Base-by-base conservation (phyloP, 92 coral and sea anemone species). In the Ricordea florida region DNA sequence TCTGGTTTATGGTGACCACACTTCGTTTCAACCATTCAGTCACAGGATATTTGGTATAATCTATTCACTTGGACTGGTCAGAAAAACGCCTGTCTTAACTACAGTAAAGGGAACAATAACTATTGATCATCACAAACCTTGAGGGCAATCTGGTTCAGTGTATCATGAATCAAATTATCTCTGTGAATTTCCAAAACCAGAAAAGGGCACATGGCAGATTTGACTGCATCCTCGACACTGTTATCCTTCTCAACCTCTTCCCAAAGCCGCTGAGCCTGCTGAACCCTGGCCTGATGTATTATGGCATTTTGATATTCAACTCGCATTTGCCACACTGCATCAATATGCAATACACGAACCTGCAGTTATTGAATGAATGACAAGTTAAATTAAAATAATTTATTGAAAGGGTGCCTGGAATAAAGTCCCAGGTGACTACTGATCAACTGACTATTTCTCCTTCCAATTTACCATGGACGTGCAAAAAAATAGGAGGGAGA, bases 241-340 rank as follows among this genome's bases (percentile, higher is more conserved):
- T 70, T 61, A 17, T 60, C 42, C 38, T 62, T 86, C 61, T 92
- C 91, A 6, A 89, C 29, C 33, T 75, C 94, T 29, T 96, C 99
- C 68, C 87, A 87, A 3, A 89, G 76, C 50, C 83, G 83, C 76
- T 87, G 93, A 0, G 94, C 99, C 50, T 96, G 99, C 55, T 96
- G 97, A 2, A 96, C 99, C 17, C 93, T 72, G 0, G 99, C 97
- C 62, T 96, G 99, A 43, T 96, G 97, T 18, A 96, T 91, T 8
- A 96, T 92, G 13, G 99, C 99, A 80, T 96, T 93, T 55, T 93
- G 91, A 62, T 96, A 96, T 75, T 92, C 97, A 6, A 81, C 86
- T 13, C 99, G 87, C 99, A 96, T 96, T 82, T 96, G 99, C 61
- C 96, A 92, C 17, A 92, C 94, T 14, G 99, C 97, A 74, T 96